Percentiles rank a stretch among this genome's conserved stretches.
phyloP scores from a whole-genome alignment of 2,113 vertebrate genomes.

The Ammodytes marinus region DNA sequence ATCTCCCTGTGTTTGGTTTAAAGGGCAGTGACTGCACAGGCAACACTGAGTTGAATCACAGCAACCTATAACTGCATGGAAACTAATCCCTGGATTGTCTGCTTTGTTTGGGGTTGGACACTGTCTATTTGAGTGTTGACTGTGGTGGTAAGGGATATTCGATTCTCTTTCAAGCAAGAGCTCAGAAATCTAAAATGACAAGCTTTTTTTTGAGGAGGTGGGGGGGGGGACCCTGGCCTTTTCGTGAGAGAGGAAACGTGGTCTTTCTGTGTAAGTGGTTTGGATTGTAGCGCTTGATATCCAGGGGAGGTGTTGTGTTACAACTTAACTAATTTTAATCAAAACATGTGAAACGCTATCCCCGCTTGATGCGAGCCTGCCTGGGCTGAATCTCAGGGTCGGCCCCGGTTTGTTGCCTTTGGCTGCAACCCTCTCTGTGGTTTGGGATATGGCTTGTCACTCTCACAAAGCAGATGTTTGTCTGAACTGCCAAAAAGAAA shows the following conservation, averaged over 20 bases:
- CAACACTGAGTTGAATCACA: conserved; percentile 62
- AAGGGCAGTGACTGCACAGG: conserved; percentile 27
- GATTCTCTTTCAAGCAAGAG: conserved; percentile 61
- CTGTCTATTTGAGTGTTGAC: conserved; percentile 69
- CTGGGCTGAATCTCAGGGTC: conserved; percentile 94
- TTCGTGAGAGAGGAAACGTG: conserved; percentile 78
- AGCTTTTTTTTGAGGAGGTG: conserved; percentile 41
- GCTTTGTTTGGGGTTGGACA: conserved; percentile 79
- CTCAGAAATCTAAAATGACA: conserved; percentile 69
- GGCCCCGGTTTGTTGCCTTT: conserved; percentile 97
- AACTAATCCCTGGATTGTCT: conserved; percentile 75
- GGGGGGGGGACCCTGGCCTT: conserved; percentile 61
- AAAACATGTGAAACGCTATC: conserved; percentile 98
- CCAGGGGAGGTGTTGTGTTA: conserved; percentile 96
- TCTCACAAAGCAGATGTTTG: conserved; percentile 99
- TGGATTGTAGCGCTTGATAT: conserved; percentile 94
- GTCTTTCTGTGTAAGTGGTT: conserved; percentile 86
- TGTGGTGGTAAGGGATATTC: conserved; percentile 58
- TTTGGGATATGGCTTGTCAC: conserved; percentile 98
- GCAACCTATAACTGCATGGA: conserved; percentile 69
- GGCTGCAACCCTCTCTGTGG: conserved; percentile 91
- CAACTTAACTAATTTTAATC: conserved; percentile 99
- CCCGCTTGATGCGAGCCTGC: conserved; percentile 96
- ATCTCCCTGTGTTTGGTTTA: conserved; percentile 14
- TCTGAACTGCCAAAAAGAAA: conserved; percentile 98